Percentiles rank a stretch among this genome's conserved stretches.
Conservation (phyloP, 2,113 vertebrate genomes). For the Ammodytes dubius region DNA sequence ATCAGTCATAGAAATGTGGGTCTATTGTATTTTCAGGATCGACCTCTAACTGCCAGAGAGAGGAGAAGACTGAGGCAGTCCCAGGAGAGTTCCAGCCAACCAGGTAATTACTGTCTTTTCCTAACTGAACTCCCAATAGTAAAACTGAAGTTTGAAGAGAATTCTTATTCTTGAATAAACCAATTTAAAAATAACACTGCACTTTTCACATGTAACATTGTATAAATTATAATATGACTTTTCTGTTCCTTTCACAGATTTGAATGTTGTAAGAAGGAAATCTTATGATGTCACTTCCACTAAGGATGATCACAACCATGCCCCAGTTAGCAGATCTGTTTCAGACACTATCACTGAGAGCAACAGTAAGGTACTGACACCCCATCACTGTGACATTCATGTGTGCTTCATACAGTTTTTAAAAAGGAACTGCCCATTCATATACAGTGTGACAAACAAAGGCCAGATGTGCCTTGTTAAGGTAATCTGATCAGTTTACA, state of each 20-base stretch:
- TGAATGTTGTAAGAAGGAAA: conserved; percentile 75
- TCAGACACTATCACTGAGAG: conserved; percentile 75
- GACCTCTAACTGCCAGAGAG: conserved; percentile 94
- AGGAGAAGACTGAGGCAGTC: conserved; percentile 93
- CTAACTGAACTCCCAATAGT: not conserved
- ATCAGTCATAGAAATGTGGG: not conserved
- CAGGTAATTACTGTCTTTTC: conserved; percentile 79
- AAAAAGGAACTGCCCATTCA: not conserved
- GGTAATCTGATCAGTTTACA: not conserved
- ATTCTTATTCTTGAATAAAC: not conserved
- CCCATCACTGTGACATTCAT: not conserved
- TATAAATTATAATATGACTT: not conserved
- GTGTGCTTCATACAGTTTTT: not conserved
- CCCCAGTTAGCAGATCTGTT: conserved; percentile 74
- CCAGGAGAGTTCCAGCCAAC: conserved; percentile 82
- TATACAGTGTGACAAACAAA: not conserved
- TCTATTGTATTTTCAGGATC: conserved; percentile 81
- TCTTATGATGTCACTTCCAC: conserved; percentile 80
- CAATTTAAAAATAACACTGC: not conserved
- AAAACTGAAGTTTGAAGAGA: not conserved
- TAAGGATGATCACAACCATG: conserved; percentile 67
- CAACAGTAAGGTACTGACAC: conserved; percentile 58
- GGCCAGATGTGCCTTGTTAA: not conserved
- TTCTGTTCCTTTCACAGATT: conserved; percentile 69
- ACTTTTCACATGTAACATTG: not conserved